Percentiles rank a stretch among this genome's conserved stretches.
Conservation (phyloP, 2,888 invertebrate genomes). For the Drosophila nr. perissopoda region DNA sequence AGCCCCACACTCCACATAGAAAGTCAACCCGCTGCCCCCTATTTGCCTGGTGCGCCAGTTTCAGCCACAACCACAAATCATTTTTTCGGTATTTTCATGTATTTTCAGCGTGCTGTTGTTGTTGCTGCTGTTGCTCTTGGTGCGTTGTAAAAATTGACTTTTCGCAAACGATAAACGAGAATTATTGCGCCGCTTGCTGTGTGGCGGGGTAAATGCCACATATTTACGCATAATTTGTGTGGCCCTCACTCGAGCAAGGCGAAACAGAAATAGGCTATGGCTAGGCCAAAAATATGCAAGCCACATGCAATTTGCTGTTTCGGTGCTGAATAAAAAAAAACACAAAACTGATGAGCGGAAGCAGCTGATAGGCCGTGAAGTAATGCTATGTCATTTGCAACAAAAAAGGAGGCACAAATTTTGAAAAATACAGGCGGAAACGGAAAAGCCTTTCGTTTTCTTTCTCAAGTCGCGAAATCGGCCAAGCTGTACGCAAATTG, state of each 20-base stretch:
- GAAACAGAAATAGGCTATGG: conserved; percentile 56
- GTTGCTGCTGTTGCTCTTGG: conserved; percentile 7
- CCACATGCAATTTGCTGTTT: conserved; percentile 47
- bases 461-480: not conserved
- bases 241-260: conserved; percentile 54
- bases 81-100: conserved; percentile 41
- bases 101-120: conserved; percentile 33
- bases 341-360: conserved; percentile 52
- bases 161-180: conserved; percentile 74
- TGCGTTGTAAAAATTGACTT: conserved; percentile 74
- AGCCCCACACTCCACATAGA: not conserved
- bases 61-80: conserved; percentile 71
- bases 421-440: not conserved
- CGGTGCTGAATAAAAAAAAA: conserved; percentile 51
- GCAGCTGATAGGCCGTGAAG: conserved; percentile 52
- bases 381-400: not conserved
- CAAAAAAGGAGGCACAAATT: not conserved
- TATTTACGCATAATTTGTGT: conserved; percentile 76
- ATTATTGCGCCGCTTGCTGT: conserved; percentile 47
- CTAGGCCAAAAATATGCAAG: conserved; percentile 61
- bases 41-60: conserved; percentile 57
- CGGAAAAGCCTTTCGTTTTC: not conserved
- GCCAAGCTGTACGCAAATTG: not conserved
- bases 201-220: conserved; percentile 36
- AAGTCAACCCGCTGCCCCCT: not conserved